Base-by-base conservation (phyloP, 1,140 invertebrate genomes). In the Pseudomyrmex cubaensis region DNA sequence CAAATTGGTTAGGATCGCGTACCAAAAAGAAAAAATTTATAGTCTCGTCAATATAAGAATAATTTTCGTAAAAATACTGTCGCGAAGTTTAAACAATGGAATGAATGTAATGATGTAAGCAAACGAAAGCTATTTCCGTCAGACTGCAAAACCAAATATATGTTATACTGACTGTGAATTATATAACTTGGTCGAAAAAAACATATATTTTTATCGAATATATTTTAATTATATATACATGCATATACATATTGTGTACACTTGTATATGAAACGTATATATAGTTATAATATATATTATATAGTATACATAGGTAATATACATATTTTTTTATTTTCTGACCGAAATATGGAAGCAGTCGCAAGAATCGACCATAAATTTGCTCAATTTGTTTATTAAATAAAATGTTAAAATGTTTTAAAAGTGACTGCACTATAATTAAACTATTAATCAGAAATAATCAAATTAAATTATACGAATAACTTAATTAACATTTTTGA, bases 131-230 rank as follows among this genome's bases (percentile, higher is more conserved):
- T 63, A 50, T 82, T 82, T 59, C 78, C 57, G 77, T 88, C 62
- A 83, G 74, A 91, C 83, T 88, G 89, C 77, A 74, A 92, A 90
- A 80, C 91, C 91, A 92, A 91, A 92, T 90, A 92, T 91, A 87
- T 89, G 82, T 83, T 88, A 88, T 35, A 35, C 35, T 35, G 35
- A 35, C 35, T 35, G 35, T 35, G 35, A 35, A 35, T 35, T 35
- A 35, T 35, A 35, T 35, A 35, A 35, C 35, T 35, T 35, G 35
- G 35, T 35, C 35, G 35, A 35, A 35, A 35, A 35, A 35, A 35
- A 35, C 35, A 35, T 35, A 35, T 35, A 35, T 35, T 35, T 35
- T 35, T 35, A 35, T 35, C 35, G 5, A 35, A 35, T 35, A 35
- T 35, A 35, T 35, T 35, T 35, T 35, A 35, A 35, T 35, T 35